Percentiles rank a stretch among this genome's conserved stretches.
Evolutionary conservation across 2,113 vertebrate genomes (phyloP).

Genomic region (Boulengeromyrus knoepffleri): DNA sequence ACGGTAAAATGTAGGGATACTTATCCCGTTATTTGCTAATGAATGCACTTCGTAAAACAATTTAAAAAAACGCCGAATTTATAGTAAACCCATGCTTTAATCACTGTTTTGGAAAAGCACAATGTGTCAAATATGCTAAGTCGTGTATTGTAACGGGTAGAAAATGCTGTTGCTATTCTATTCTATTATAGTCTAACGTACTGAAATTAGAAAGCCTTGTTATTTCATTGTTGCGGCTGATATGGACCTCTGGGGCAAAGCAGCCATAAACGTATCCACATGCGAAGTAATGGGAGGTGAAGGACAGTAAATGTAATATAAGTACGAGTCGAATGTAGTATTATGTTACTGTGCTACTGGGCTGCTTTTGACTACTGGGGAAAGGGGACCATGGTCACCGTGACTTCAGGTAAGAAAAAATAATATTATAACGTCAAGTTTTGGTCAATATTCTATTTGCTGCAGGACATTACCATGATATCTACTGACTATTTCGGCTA

Average conservation of each 20-base stretch:
- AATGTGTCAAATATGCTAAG: too few relatives aligned
- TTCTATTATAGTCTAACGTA: not conserved
- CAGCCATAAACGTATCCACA: not conserved
- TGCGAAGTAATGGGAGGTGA: not conserved
- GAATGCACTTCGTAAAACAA: too few relatives aligned
- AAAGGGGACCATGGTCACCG: slow-evolving; percentile 43
- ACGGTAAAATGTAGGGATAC: too few relatives aligned
- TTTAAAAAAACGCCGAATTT: too few relatives aligned
- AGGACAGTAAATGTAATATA: not conserved
- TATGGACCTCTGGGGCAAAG: not conserved
- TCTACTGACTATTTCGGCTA: not conserved
- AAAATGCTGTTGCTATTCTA: not conserved
- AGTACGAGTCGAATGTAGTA: not conserved
- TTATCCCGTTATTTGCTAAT: too few relatives aligned
- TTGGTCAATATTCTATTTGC: not conserved
- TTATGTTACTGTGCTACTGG: slow-evolving; percentile 34
- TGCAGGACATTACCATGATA: not conserved
- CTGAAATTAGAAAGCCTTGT: not conserved
- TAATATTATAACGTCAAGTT: not conserved
- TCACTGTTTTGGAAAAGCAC: too few relatives aligned
- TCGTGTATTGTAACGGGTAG: not conserved
- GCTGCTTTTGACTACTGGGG: slow-evolving; percentile 48
- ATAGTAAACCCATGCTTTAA: too few relatives aligned
- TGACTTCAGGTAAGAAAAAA: slow-evolving; percentile 49
- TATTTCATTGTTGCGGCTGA: not conserved